Conservation (phyloP, 2,113 vertebrate genomes). For the Sebastes fasciatus region DNA sequence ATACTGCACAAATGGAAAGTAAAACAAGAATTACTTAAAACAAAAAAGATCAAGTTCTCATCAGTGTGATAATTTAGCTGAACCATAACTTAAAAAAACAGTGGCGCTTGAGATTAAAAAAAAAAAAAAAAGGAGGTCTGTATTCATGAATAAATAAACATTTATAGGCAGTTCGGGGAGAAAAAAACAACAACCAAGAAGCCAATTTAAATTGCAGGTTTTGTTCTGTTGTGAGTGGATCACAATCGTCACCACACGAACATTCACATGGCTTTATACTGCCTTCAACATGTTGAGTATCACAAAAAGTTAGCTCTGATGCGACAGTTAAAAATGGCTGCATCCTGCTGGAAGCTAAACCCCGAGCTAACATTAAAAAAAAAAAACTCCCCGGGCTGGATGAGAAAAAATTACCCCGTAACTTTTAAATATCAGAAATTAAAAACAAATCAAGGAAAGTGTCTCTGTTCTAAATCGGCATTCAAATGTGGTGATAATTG, state of each 20-base stretch:
- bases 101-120: constrained; percentile 48
- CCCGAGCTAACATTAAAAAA: constrained; percentile 16
- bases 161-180: constrained; percentile 38
- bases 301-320: constrained; percentile 14
- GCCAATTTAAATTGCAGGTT: constrained; percentile 24
- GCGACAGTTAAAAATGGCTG: constrained; percentile 28
- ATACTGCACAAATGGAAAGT: constrained; percentile 73
- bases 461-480: background rate
- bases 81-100: constrained; percentile 37
- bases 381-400: constrained; percentile 6
- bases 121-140: constrained; percentile 12
- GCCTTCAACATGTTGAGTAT: constrained; percentile 15
- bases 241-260: constrained; percentile 24
- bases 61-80: constrained; percentile 31
- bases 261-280: constrained; percentile 39
- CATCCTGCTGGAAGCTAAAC: constrained; percentile 12
- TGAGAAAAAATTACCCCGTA: constrained; percentile 14
- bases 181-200: constrained; percentile 3
- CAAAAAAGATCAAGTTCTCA: constrained; percentile 42
- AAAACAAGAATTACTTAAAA: constrained; percentile 54
- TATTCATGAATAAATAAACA: constrained; percentile 44
- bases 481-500: constrained; percentile 26
- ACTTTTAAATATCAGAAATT: constrained; percentile 11
- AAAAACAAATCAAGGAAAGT: constrained; percentile 33
- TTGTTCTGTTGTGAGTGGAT: constrained; percentile 37